phyloP scores from a whole-genome alignment of 2,888 invertebrate genomes.

The Calliopum simillimum region DNA sequence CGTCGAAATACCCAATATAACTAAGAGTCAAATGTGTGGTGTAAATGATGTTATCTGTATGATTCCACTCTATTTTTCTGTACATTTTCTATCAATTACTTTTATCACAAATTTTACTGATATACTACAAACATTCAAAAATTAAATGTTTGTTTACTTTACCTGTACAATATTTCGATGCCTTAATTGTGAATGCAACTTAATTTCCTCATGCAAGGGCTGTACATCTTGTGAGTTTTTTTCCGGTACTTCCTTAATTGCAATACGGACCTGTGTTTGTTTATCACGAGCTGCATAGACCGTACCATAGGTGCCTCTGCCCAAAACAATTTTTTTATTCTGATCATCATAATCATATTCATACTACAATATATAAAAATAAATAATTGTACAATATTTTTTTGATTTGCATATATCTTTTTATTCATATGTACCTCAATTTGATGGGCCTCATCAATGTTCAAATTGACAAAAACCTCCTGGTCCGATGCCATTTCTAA shows the following conservation, averaged over 20 bases:
- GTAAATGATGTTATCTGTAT: no score
- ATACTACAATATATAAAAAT: slow-evolving; percentile 70
- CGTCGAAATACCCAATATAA: no score
- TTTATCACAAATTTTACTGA: no score
- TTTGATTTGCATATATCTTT: background rate
- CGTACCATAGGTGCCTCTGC: slow-evolving; percentile 95
- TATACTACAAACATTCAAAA: no score
- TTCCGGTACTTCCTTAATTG: slow-evolving; percentile 98
- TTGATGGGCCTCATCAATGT: slow-evolving; percentile 76
- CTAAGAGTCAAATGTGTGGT: no score
- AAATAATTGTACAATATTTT: background rate
- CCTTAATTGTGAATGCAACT: slow-evolving; percentile 93
- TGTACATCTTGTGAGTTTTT: slow-evolving; percentile 96
- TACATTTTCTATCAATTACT: no score
- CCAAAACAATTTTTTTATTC: slow-evolving; percentile 85
- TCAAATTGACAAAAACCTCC: slow-evolving; percentile 81
- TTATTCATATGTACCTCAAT: slow-evolving; percentile 75
- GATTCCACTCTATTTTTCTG: no score
- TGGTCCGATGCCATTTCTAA: slow-evolving; percentile 90
- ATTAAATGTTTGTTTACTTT: slow-evolving; percentile 23
- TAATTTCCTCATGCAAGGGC: slow-evolving; percentile 98
- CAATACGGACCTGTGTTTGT: slow-evolving; percentile 93
- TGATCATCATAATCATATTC: slow-evolving; percentile 96
- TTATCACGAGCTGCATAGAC: slow-evolving; percentile 95
- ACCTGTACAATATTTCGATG: slow-evolving; percentile 97